phyloP scores from a whole-genome alignment of 2,888 invertebrate species.

The Cyaniris semiargus region DNA sequence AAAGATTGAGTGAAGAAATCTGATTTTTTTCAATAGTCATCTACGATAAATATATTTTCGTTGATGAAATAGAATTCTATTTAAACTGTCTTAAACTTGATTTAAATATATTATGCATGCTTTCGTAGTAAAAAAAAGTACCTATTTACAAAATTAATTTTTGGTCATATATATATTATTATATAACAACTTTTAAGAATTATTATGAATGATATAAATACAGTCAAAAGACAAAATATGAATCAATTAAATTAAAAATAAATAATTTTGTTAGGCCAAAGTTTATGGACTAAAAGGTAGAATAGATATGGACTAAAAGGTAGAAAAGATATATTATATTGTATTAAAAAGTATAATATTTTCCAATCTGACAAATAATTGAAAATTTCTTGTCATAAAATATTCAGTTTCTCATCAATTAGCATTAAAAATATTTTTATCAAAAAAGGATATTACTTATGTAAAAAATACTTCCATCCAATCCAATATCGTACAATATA shows the following conservation, averaged over 20 bases:
- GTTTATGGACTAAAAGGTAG: background rate
- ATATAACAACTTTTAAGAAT: too few species aligned
- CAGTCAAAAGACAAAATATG: too few species aligned
- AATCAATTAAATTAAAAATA: too few species aligned
- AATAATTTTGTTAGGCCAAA: background rate
- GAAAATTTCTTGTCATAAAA: background rate
- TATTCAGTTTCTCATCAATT: background rate
- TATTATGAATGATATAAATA: too few species aligned
- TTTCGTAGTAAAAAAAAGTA: too few species aligned
- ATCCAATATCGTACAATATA: background rate
- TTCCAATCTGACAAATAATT: background rate
- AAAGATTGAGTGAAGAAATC: background rate
- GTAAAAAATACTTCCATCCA: background rate
- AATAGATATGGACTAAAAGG: background rate
- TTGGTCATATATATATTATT: too few species aligned
- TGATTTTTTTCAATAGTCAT: background rate
- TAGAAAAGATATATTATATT: too few species aligned
- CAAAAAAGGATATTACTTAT: too few species aligned
- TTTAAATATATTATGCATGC: too few species aligned
- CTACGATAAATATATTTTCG: background rate
- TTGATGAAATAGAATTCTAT: background rate
- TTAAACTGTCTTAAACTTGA: background rate
- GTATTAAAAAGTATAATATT: background rate
- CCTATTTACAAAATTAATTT: too few species aligned
- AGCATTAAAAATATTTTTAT: background rate